phyloP scores from a whole-genome alignment of 2,797 vertebrate genomes.

The Rhinella marina region DNA sequence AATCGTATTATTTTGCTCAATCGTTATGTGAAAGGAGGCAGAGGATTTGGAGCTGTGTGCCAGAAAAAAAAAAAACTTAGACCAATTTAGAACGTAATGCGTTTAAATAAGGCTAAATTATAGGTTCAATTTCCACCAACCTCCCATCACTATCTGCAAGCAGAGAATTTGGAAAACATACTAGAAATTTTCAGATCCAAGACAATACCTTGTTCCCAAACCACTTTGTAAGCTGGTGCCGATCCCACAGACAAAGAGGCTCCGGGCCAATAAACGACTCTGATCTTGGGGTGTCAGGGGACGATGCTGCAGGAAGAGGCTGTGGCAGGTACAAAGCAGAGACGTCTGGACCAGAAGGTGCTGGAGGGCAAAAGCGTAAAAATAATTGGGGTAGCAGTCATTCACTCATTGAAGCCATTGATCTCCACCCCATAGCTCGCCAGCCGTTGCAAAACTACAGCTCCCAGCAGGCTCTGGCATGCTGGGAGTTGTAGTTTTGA shows the following conservation, averaged over 20 bases:
- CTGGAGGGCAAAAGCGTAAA: constrained; percentile 65
- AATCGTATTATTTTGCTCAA: no score
- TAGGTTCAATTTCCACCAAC: no score
- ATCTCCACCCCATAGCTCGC: not conserved
- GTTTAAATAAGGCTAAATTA: no score
- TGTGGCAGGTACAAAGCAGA: constrained; percentile 76
- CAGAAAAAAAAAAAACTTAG: no score
- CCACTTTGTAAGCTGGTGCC: constrained; percentile 78
- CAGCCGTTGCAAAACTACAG: not conserved
- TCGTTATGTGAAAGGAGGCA: no score
- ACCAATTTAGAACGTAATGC: no score
- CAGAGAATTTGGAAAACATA: not conserved
- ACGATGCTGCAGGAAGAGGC: constrained; percentile 73
- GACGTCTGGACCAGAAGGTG: constrained; percentile 80
- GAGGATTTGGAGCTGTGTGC: no score
- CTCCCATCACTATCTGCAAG: not conserved
- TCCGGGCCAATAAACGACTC: constrained; percentile 74
- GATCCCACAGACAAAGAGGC: constrained; percentile 80
- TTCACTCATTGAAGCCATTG: not conserved
- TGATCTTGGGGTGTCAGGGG: constrained; percentile 62
- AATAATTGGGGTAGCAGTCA: not conserved
- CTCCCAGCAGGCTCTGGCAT: not conserved
- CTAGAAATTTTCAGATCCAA: not conserved
- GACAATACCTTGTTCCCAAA: constrained; percentile 78
- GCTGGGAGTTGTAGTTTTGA: not conserved